Evolutionary conservation across 2,113 vertebrate genomes (phyloP).

Genomic region (Camarhynchus parvulus): DNA sequence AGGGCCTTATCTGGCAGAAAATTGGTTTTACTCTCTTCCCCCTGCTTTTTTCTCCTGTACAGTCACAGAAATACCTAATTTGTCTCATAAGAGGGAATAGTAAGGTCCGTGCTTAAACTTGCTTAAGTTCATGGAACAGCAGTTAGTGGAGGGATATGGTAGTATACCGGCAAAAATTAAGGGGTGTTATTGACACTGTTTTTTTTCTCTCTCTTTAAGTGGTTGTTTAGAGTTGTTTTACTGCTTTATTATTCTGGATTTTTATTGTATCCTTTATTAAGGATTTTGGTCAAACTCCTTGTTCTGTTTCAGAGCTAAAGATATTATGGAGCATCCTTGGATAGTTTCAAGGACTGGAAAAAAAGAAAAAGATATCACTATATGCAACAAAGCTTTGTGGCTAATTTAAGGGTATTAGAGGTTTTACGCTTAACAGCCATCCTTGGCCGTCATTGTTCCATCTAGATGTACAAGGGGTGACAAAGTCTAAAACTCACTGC

Average conservation of each 20-base stretch:
- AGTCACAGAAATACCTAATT: not conserved
- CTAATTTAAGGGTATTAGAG: not conserved
- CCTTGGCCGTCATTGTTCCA: not conserved
- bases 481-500: not conserved
- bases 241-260: not conserved
- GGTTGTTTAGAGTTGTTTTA: not conserved
- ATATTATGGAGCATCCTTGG: not conserved
- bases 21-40: not conserved
- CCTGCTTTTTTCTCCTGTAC: not conserved
- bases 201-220: not conserved
- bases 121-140: not conserved
- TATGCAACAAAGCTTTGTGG: not conserved
- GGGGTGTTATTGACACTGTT: fast-evolving
- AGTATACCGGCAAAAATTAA: not conserved
- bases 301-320: not conserved
- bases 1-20: not conserved
- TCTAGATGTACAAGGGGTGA: not conserved
- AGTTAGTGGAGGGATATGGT: not conserved
- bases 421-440: not conserved
- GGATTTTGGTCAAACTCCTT: not conserved
- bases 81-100: not conserved
- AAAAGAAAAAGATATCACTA: too few relatives aligned
- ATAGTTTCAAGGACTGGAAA: not conserved
- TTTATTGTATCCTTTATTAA: not conserved
- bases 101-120: not conserved